Evolutionary conservation across 2,888 invertebrate species (phyloP).

Genomic region (Strigamia maritima): DNA sequence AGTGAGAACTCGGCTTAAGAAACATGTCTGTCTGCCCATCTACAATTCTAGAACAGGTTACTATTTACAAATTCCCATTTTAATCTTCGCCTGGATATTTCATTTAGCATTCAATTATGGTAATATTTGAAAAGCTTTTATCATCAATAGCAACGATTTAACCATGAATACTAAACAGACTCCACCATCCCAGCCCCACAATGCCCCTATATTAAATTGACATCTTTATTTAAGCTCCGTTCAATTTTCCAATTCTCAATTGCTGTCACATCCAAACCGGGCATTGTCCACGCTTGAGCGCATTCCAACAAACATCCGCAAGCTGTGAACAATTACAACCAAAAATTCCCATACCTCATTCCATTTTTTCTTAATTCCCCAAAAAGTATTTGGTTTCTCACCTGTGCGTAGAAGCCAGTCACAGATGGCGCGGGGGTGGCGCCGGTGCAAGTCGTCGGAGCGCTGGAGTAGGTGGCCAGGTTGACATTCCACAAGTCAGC

Average conservation of each 20-base stretch:
- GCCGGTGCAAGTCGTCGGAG: neutral
- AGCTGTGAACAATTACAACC: neutral
- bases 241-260: neutral
- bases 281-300: neutral
- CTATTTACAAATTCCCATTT: no score
- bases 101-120: no score
- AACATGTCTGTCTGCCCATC: no score
- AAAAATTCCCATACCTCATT: slow-evolving; percentile 11
- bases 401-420: slow-evolving; percentile 33
- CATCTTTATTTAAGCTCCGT: neutral
- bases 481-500: slow-evolving; percentile 37
- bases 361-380: neutral
- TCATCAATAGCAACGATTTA: no score
- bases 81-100: no score
- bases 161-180: no score
- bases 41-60: no score
- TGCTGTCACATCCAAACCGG: neutral
- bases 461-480: neutral
- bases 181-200: neutral
- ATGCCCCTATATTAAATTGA: neutral
- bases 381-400: slow-evolving; percentile 21
- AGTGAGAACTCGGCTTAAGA: no score
- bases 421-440: slow-evolving; percentile 11
- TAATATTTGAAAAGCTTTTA: no score
- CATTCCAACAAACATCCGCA: neutral